Conservation (phyloP, 30 jellyfish, hydroid and myxozoan genomes). For the Rhopilema esculentum region DNA sequence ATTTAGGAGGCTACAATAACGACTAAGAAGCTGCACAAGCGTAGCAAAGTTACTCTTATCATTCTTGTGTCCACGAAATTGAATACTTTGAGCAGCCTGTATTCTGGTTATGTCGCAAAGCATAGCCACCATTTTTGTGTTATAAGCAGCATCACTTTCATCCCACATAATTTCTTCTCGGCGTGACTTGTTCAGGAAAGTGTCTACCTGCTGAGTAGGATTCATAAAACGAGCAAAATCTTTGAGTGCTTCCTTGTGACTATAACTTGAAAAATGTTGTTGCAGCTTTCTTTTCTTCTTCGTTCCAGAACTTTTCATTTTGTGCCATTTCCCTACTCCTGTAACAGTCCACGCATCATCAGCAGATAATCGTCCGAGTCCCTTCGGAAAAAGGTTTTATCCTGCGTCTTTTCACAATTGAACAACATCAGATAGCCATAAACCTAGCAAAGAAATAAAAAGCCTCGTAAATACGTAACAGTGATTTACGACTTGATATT, state of each 20-base stretch:
- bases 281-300: conserved; percentile 4
- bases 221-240: conserved; percentile 40
- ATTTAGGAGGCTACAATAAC: conserved; percentile 8
- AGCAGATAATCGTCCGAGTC: conserved; percentile 26
- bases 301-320: conserved; percentile 11
- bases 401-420: not conserved
- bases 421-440: not conserved
- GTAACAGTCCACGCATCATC: conserved; percentile 39
- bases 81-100: conserved; percentile 28
- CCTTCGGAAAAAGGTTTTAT: not conserved
- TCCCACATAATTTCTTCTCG: conserved; percentile 17
- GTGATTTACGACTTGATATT: too few species aligned
- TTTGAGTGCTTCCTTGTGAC: conserved; percentile 37
- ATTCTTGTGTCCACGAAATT: conserved; percentile 20
- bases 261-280: conserved; percentile 38
- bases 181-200: conserved; percentile 42
- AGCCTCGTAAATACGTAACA: too few species aligned
- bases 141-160: conserved; percentile 27
- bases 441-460: not conserved
- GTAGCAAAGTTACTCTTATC: conserved; percentile 15
- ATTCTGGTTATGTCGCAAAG: conserved; percentile 18
- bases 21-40: conserved; percentile 21
- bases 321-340: conserved; percentile 20
- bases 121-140: conserved; percentile 27
- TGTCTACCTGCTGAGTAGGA: conserved; percentile 47